Percentiles rank a stretch among this genome's conserved stretches.
These are phyloP conservation scores for Dicranocentrus wangi DNA, from an alignment of 2,888 invertebrate species.

Conservation along the genomic window DNA sequence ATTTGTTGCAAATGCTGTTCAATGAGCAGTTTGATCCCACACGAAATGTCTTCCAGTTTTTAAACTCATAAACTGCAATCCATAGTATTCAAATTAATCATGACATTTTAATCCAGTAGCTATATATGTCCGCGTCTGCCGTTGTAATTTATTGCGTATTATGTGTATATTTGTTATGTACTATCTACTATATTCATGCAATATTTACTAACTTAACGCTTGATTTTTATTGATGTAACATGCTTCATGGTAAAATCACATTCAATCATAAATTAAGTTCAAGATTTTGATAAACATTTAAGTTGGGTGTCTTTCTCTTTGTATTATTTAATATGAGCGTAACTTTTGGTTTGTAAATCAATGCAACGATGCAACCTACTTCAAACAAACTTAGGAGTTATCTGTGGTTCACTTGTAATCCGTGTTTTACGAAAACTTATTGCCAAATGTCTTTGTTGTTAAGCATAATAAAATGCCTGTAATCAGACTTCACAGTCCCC, in stretches of 20 bases:
- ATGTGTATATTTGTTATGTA: no score
- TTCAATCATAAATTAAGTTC: no score
- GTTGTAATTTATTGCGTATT: background rate
- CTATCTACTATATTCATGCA: background rate
- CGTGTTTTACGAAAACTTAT: background rate
- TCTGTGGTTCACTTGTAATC: background rate
- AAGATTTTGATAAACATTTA: no score
- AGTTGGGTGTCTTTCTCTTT: constrained; percentile 2
- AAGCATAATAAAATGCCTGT: background rate
- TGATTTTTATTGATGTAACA: no score
- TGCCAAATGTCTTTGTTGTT: constrained; percentile 11
- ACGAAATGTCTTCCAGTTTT: background rate
- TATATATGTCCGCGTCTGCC: background rate
- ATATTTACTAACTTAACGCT: no score
- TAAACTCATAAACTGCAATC: background rate
- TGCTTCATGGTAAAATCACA: background rate
- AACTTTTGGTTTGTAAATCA: constrained; percentile 16
- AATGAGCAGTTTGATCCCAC: no score
- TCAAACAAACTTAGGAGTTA: background rate
- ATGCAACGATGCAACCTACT: constrained; percentile 29
- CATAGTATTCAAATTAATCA: constrained; percentile 3
- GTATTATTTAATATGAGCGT: background rate
- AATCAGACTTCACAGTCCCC: background rate
- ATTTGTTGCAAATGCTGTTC: no score
- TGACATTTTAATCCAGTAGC: background rate